phyloP scores from a whole-genome alignment of 2,888 invertebrate genomes.

The Abrostola triplasia region DNA sequence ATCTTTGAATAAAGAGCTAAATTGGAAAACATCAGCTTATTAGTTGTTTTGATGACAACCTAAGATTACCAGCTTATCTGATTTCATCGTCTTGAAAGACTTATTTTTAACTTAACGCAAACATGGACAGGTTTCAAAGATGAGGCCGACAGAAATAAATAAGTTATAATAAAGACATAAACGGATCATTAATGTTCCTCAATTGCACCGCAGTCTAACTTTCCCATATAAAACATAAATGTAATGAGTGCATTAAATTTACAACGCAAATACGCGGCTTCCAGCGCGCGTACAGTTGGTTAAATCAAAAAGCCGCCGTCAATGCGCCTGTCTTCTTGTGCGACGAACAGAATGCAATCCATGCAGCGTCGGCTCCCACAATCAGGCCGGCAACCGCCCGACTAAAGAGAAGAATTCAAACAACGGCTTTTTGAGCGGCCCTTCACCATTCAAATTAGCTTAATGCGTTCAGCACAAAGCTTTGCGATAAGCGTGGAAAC shows the following conservation, averaged over 20 bases:
- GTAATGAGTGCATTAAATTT: conserved; percentile 70
- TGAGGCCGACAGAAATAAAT: conserved; percentile 33
- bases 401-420: conserved; percentile 84
- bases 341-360: conserved; percentile 81
- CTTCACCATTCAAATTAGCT: conserved; percentile 87
- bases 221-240: conserved; percentile 60
- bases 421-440: conserved; percentile 84
- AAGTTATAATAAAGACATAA: conserved; percentile 54
- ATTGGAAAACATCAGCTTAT: conserved; percentile 66
- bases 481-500: conserved; percentile 80
- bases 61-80: conserved; percentile 81
- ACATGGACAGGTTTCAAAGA: conserved; percentile 57
- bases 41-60: conserved; percentile 81
- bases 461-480: conserved; percentile 86
- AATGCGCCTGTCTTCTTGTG: conserved; percentile 79
- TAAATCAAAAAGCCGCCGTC: conserved; percentile 77
- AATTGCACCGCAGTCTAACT: conserved; percentile 54
- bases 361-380: conserved; percentile 79
- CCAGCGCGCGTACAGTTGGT: conserved; percentile 65
- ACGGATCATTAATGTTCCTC: conserved; percentile 51
- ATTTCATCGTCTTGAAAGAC: conserved; percentile 78
- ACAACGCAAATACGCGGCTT: conserved; percentile 64
- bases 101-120: conserved; percentile 75
- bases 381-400: conserved; percentile 76
- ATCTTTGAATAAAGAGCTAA: conserved; percentile 64